Conservation (phyloP, 2,797 vertebrate species). For the Triplophysa yarkandensis region DNA sequence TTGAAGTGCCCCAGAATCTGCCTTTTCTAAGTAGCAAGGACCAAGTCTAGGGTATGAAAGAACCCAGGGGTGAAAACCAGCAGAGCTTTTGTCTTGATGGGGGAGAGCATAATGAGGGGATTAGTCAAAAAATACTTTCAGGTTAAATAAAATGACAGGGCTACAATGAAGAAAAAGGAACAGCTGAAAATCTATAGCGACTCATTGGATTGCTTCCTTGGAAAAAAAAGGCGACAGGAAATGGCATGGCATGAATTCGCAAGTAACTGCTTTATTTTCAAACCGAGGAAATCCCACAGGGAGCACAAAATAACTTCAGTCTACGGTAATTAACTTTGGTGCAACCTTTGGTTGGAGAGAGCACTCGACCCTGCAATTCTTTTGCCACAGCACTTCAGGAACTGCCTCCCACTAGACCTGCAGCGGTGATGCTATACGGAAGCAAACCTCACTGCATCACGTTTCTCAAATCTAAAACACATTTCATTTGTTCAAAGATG, state of each 20-base stretch:
- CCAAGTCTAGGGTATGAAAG: constrained; percentile 42
- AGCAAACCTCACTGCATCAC: constrained; percentile 31
- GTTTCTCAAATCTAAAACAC: constrained; percentile 20
- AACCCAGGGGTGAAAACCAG: constrained; percentile 50
- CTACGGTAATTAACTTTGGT: constrained; percentile 63
- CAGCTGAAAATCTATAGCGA: constrained; percentile 32
- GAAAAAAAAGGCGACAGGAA: constrained; percentile 30
- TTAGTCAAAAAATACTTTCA: constrained; percentile 32
- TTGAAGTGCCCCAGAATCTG: constrained; percentile 25
- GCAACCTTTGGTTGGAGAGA: constrained; percentile 55
- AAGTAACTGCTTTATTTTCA: constrained; percentile 54
- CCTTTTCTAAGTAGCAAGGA: constrained; percentile 38
- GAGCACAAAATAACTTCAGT: constrained; percentile 59
- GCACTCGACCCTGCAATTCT: constrained; percentile 58
- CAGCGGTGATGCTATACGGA: constrained; percentile 43
- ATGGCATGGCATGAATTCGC: constrained; percentile 45
- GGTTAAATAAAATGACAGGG: constrained; percentile 41
- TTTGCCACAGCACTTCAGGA: constrained; percentile 50
- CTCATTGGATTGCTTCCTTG: constrained; percentile 7
- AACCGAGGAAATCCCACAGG: constrained; percentile 48
- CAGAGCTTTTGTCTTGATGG: constrained; percentile 50
- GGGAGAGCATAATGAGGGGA: constrained; percentile 43
- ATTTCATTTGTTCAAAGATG: constrained; percentile 13
- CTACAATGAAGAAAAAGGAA: constrained; percentile 6
- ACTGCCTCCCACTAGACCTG: constrained; percentile 43